Base-by-base conservation (phyloP, 2,797 vertebrate species). In the Meda fulgida region DNA sequence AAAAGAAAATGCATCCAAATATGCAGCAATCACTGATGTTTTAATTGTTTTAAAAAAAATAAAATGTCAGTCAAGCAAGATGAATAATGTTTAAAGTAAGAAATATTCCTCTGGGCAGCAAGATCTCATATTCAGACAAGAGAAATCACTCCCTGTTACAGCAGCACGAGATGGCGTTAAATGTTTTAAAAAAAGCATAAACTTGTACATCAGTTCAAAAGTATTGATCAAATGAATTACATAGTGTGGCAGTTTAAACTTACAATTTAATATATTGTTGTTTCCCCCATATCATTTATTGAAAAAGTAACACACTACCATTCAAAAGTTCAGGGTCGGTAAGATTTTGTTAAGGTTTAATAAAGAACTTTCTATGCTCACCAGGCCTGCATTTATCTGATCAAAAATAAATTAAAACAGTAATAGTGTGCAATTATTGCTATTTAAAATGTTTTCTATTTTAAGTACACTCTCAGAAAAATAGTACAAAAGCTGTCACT, bases 141-240 rank as follows among this genome's bases (percentile, higher is more conserved):
- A 58, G 21, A 36, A 34, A 48, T 71, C 26, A 11, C 4, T 11
- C 13, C 51, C 36, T 70, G 38, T 26, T 70, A 58, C 60, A 31
- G 66, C 16, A 18, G 7, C 48, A 78, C 38, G 31, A 77, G 71
- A 55, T 43, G 9, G 48, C 23, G 36, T 43, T 70, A 48, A 34
- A 84, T 71, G 31, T 46, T 84, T 71, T 79, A 71, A 23, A 84
- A 83, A 23, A 84, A 83, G 66, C 10, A 40, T 21, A 26, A 79
- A 13, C 26, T n/a, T 65, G 26, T 34, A 11, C 34, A 31, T 67
- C 4, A 46, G 36, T 63, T 0, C 1, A 6, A 78, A 29, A 29
- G 3, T 31, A 5, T 26, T 11, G 29, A 60, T 55, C 5, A 46
- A 21, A 79, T 65, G 8, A 66, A 79, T 23, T 66, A 13, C 40